Base-by-base conservation (phyloP, 2,113 vertebrate genomes). In the Parotia lawesii region DNA sequence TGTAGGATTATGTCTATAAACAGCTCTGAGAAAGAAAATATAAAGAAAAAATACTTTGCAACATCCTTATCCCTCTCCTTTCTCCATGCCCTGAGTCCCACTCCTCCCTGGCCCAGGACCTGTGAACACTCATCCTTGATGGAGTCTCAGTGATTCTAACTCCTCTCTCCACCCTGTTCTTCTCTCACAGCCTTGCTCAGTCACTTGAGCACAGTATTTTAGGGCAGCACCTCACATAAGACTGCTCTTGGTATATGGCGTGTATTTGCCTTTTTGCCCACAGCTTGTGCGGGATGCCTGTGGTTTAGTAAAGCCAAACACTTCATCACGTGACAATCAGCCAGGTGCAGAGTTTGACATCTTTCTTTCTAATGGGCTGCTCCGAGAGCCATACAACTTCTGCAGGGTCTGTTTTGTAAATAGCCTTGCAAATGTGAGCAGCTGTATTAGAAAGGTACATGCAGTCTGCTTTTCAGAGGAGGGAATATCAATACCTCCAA, bases 1-100 rank as follows among this genome's bases (percentile, higher is more conserved):
- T 69, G n/a, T 54, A 79, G 84, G 64, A 93, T 95, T 92, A 83
- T 35, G 89, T 44, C 21, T 89, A 56, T 67, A 95, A 95, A 87
- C 60, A 92, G 25, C 33, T 87, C 50, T 47, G 66, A 95, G 77
- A 70, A 87, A 89, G 15, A 79, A 94, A 87, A 91, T 21, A 17
- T 40, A 79, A 93, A 31, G 14, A 60, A 69, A 80, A 62, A 15
- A 3, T 7, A 45, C 31, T 66, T 50, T 21, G 6, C 17, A 15
- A 60, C 51, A 31, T 64, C 57, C 33, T 90, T 25, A 33, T 53
- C 22, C 7, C 5, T 53, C 3, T 78, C 29, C 19, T 87, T 85
- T 58, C 62, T 58, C 62, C 3, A 1, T 54, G 35, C 17, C 35
- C 48, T 54, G 37, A 29, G 28, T 69, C 84, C 61, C 11, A 22